phyloP scores from a whole-genome alignment of 2,113 vertebrate species.

The Pelecanoides urinatrix region DNA sequence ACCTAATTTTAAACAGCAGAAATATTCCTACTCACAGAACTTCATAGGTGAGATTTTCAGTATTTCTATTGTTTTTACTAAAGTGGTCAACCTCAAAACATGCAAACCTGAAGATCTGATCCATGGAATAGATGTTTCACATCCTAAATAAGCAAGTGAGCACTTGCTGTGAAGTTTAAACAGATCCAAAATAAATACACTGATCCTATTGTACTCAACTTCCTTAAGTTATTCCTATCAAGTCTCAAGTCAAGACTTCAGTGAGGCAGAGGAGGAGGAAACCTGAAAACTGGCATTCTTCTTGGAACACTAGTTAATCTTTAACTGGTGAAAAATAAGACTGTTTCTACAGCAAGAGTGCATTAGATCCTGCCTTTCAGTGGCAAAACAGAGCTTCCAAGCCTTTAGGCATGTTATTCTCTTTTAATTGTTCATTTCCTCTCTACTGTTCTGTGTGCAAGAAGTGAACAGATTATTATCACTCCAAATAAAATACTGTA shows the following conservation, averaged over 20 bases:
- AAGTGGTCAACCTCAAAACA: background rate
- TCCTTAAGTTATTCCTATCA: background rate
- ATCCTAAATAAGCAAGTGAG: background rate
- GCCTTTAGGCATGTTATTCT: background rate
- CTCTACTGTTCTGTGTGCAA: background rate
- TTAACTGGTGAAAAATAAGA: background rate
- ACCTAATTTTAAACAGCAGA: background rate
- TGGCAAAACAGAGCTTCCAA: background rate
- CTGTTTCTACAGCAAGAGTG: background rate
- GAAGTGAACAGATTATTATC: background rate
- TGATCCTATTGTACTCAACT: background rate
- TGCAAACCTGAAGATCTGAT: background rate
- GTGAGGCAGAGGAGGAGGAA: background rate
- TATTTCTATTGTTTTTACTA: background rate
- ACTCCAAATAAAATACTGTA: background rate
- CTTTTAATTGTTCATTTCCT: background rate
- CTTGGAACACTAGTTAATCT: slow-evolving; percentile 27
- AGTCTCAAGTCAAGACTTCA: background rate
- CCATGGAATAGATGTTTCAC: background rate
- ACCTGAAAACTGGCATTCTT: background rate
- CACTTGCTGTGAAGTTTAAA: background rate
- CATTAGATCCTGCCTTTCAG: background rate
- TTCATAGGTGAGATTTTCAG: background rate
- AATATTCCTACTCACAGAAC: background rate
- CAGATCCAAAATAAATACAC: background rate